Evolutionary conservation across 2,113 vertebrate genomes (phyloP), one percentile per base, ranked within the genome.

Genomic region (Brachyhypopomus occidentalis): DNA sequence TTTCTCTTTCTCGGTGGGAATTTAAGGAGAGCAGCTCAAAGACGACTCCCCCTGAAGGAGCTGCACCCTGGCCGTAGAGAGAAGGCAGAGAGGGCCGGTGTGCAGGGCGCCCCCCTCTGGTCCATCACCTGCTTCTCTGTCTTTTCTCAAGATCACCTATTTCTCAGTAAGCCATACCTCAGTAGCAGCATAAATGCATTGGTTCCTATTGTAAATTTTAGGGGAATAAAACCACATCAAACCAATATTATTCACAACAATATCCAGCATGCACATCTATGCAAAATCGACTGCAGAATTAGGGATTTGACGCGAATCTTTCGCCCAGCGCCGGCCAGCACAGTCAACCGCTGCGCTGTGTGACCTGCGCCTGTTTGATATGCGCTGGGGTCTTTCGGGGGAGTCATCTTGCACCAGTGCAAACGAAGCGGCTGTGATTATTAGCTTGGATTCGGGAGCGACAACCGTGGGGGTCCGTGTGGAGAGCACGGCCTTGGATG

Each of bases 391-490:
- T 89, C 89, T 88, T 92, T 91, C 88, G 36, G 91, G 45, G 92
- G 90, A 91, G 87, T 92, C 89, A 79, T 92, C 91, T 87, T 83
- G 84, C 73, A 91, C 86, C 89, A 88, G 89, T 88, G 91, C 91
- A 92, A 92, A 93, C 89, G 80, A 91, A 91, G 83, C 76, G 72
- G 87, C 89, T 84, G 82, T 89, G 86, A 88, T 92, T 88, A 92
- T 94, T 89, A 92, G 88, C 91, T 91, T 83, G 86, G 86, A 88
- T 77, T 83, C 87, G 84, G 83, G 90, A 89, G 88, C 88, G 88
- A 91, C 89, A 80, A 85, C 92, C 87, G 11, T 75, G 87, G 80
- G 83, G 85, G 88, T 90, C 87, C 86, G 87, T 88, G 85, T 41
- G 80, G 87, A 90, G 87, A 87, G 69, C 19, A 70, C 80, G 84